phyloP scores from a whole-genome alignment of 2,888 invertebrate genomes.

The Allygus modestus region DNA sequence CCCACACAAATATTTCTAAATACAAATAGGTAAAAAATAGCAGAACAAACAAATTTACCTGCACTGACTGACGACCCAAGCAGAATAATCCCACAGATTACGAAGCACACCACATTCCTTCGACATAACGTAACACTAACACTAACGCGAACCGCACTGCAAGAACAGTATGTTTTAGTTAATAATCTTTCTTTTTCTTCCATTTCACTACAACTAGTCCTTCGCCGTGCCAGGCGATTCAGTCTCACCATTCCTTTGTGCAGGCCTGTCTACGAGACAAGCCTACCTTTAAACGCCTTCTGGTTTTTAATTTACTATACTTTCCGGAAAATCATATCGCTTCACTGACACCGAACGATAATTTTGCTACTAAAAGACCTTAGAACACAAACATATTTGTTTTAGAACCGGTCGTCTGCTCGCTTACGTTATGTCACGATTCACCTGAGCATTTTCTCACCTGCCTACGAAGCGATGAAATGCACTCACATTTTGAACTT shows the following conservation, averaged over 20 bases:
- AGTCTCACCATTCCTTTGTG: slow-evolving; percentile 40
- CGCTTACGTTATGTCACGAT: slow-evolving; percentile 9
- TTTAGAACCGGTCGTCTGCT: not conserved
- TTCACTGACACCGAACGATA: not conserved
- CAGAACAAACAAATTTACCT: not conserved
- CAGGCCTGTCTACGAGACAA: slow-evolving; percentile 12
- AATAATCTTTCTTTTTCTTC: slow-evolving; percentile 28
- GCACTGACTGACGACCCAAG: slow-evolving; percentile 14
- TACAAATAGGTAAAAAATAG: too few relatives aligned
- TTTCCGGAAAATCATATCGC: not conserved
- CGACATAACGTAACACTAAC: slow-evolving; percentile 3
- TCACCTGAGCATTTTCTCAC: slow-evolving; percentile 17
- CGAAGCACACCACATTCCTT: slow-evolving; percentile 18
- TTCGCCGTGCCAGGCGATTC: slow-evolving; percentile 15
- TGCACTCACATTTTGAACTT: not conserved
- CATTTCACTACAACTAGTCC: slow-evolving; percentile 32
- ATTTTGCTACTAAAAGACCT: not conserved
- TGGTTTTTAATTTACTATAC: not conserved
- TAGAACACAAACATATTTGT: not conserved
- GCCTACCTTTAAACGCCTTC: not conserved
- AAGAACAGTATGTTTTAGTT: not conserved
- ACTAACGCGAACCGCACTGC: not conserved
- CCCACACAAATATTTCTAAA: too few relatives aligned
- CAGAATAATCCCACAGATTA: slow-evolving; percentile 20
- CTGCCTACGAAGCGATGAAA: slow-evolving; percentile 1